Conservation (phyloP, 2,113 vertebrate genomes). For the Rhegmatorhina hoffmannsi region DNA sequence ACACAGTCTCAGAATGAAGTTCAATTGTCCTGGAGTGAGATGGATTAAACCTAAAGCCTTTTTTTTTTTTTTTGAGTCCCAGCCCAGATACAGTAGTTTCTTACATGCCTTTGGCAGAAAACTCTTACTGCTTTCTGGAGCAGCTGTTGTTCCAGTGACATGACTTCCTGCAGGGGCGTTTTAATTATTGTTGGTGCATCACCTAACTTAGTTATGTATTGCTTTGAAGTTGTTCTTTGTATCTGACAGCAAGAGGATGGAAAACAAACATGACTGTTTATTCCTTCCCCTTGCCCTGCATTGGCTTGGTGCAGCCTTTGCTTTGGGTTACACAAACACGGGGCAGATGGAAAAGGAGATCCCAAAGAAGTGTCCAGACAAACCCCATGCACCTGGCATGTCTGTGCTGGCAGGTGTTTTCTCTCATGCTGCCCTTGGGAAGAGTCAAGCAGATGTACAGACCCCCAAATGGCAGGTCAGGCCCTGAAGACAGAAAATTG, state of each 20-base stretch:
- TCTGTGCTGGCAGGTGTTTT: not conserved
- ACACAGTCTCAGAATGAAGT: not conserved
- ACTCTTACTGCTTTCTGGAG: slow-evolving; percentile 31
- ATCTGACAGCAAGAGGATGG: slow-evolving; percentile 21
- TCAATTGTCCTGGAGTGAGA: not conserved
- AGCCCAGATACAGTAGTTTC: slow-evolving; percentile 4
- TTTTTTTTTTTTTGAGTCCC: not conserved
- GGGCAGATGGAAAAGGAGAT: not conserved
- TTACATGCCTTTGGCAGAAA: slow-evolving; percentile 40
- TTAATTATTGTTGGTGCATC: slow-evolving; percentile 66
- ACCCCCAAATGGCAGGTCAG: not conserved
- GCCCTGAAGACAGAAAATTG: not conserved
- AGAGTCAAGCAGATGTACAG: not conserved
- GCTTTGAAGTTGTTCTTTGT: slow-evolving; percentile 62
- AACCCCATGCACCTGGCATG: not conserved
- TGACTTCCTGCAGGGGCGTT: slow-evolving; percentile 63
- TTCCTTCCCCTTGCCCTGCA: slow-evolving; percentile 47
- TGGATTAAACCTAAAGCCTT: not conserved
- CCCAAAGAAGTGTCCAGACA: not conserved
- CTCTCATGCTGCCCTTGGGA: not conserved
- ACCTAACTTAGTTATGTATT: slow-evolving; percentile 20
- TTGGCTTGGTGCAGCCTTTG: not conserved
- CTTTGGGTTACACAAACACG: not conserved
- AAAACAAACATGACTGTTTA: slow-evolving; percentile 41
- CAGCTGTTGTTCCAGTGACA: slow-evolving; percentile 43